phyloP scores from a whole-genome alignment of 2,113 vertebrate species.

The Chrysemys picta region DNA sequence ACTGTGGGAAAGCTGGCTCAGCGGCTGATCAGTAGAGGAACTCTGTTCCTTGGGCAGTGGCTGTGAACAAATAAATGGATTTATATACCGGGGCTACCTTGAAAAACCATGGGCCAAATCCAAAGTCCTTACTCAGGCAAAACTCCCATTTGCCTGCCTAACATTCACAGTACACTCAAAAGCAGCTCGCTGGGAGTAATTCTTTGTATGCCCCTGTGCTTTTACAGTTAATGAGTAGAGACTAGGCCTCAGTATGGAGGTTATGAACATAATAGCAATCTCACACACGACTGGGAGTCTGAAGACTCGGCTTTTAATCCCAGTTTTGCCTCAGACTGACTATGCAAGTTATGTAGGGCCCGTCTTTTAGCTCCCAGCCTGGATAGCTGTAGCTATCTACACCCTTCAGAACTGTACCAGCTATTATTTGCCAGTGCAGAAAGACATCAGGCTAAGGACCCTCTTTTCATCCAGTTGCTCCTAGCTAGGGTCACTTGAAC shows the following conservation, averaged over 20 bases:
- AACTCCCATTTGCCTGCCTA: not conserved
- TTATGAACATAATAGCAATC: not conserved
- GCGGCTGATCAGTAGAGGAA: not conserved
- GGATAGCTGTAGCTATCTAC: rapidly evolving
- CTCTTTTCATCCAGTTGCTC: not conserved
- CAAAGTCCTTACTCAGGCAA: not conserved
- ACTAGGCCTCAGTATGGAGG: not conserved
- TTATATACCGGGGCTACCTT: not conserved
- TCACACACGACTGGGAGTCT: rapidly evolving
- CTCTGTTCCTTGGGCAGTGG: not conserved
- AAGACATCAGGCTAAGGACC: not conserved
- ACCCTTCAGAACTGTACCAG: not conserved
- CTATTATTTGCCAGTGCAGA: not conserved
- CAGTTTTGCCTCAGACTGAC: not conserved
- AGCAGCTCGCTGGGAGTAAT: not conserved
- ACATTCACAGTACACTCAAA: not conserved
- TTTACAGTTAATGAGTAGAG: not conserved
- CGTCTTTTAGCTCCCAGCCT: not conserved
- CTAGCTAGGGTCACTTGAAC: not conserved
- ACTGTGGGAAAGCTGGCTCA: not conserved
- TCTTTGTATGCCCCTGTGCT: not conserved
- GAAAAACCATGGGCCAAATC: not conserved
- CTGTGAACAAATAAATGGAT: not conserved
- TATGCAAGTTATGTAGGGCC: not conserved
- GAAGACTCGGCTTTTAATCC: not conserved